phyloP scores from a whole-genome alignment of 2,113 vertebrate species.

The Prochilodus magdalenae region DNA sequence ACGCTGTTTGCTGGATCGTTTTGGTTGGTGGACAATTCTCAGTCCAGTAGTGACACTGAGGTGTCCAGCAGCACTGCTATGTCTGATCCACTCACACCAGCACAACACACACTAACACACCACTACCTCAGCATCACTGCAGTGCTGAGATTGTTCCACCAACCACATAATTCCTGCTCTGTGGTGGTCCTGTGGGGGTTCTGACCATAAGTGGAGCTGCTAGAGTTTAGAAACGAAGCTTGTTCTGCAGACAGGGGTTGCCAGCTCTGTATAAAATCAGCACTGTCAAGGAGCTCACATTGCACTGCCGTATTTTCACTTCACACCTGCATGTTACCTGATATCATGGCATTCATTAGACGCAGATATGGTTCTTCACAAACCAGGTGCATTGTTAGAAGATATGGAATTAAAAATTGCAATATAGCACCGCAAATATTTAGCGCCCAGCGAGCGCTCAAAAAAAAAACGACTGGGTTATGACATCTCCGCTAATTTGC shows the following conservation, averaged over 20 bases:
- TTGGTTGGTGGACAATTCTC: no score
- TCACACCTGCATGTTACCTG: not conserved
- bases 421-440: not conserved
- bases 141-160: no score
- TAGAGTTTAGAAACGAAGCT: not conserved
- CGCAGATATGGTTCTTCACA: not conserved
- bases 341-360: not conserved
- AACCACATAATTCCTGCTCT: no score
- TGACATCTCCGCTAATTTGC: constrained; percentile 34
- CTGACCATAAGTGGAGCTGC: no score
- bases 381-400: not conserved
- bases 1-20: no score
- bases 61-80: no score
- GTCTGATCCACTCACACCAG: no score
- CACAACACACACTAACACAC: no score
- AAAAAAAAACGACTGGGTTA: constrained; percentile 30
- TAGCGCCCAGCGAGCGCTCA: not conserved
- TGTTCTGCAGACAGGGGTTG: not conserved
- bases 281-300: not conserved
- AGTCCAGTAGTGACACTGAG: no score
- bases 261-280: not conserved
- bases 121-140: no score
- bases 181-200: no score
- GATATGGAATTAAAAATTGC: not conserved
- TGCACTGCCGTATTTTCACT: not conserved